These are phyloP conservation scores for Protomyctophum bolini DNA, from an alignment of 2,113 vertebrate species.

Conservation along the genomic window DNA sequence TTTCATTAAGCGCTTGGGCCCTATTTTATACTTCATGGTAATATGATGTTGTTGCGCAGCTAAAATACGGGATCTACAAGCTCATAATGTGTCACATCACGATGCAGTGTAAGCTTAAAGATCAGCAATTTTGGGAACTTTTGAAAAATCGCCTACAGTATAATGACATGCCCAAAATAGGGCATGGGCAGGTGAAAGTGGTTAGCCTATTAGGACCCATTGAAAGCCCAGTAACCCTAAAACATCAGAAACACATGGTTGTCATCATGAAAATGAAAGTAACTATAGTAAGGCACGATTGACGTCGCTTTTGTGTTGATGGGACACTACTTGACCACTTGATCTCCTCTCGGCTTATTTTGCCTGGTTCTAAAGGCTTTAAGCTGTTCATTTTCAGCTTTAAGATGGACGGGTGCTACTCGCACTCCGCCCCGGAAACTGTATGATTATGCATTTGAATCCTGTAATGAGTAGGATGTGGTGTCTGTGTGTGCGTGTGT, in stretches of 20 bases:
- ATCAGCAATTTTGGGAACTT: too few relatives aligned
- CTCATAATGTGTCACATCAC: too few relatives aligned
- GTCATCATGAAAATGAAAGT: constrained; percentile 38
- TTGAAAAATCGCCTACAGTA: too few relatives aligned
- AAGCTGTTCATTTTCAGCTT: constrained; percentile 13
- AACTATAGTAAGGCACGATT: constrained; percentile 12
- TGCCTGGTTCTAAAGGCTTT: constrained; percentile 42
- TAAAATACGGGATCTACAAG: too few relatives aligned
- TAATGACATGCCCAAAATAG: too few relatives aligned
- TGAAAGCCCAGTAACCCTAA: background rate
- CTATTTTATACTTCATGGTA: too few relatives aligned
- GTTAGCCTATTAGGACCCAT: background rate
- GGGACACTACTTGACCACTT: constrained; percentile 31
- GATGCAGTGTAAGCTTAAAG: too few relatives aligned
- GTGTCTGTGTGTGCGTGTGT: background rate
- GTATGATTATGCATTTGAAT: constrained; percentile 45
- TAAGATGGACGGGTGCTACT: constrained; percentile 30
- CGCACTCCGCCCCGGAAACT: constrained; percentile 31
- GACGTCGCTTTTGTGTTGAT: constrained; percentile 9
- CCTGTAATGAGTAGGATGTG: constrained; percentile 26
- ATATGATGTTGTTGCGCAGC: too few relatives aligned
- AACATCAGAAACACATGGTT: background rate
- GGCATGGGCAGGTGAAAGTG: too few relatives aligned
- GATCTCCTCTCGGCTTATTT: constrained; percentile 37
- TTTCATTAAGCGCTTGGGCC: too few relatives aligned